These are phyloP conservation scores for Callyntrura guangdongensis DNA, from an alignment of 2,888 invertebrate genomes.

Conservation along the genomic window DNA sequence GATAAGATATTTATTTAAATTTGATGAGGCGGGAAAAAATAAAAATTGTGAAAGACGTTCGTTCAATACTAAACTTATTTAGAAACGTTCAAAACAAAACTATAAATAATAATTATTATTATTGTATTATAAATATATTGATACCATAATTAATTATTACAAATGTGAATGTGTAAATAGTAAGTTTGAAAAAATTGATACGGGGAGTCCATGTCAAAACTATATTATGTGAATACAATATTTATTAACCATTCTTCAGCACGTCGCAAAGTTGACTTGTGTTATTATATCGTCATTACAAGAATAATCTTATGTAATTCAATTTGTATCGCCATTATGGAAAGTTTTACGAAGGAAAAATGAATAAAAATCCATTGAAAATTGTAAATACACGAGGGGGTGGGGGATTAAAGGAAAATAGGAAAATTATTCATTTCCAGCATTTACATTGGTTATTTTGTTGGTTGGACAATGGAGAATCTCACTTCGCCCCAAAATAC, in stretches of 20 bases:
- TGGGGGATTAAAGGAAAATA: too few relatives aligned
- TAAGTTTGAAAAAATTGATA: too few relatives aligned
- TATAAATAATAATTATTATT: background rate
- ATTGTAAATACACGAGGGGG: too few relatives aligned
- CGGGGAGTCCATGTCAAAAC: background rate
- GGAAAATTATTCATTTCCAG: too few relatives aligned
- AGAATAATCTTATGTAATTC: background rate
- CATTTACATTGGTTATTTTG: too few relatives aligned
- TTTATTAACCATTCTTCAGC: background rate
- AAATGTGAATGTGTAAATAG: too few relatives aligned
- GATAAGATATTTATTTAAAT: background rate
- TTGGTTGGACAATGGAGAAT: too few relatives aligned
- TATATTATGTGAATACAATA: background rate
- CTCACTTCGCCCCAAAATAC: background rate
- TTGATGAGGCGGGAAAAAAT: background rate
- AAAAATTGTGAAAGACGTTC: background rate
- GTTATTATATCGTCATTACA: background rate
- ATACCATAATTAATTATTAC: background rate
- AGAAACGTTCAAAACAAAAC: background rate
- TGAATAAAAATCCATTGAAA: slow-evolving; percentile 14
- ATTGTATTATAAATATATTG: background rate
- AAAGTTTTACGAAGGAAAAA: background rate
- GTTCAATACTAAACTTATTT: background rate
- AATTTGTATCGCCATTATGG: slow-evolving; percentile 12
- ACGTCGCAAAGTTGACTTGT: slow-evolving; percentile 9